Evolutionary conservation across 2,113 vertebrate genomes (phyloP).

Genomic region (Eublepharis macularius): DNA sequence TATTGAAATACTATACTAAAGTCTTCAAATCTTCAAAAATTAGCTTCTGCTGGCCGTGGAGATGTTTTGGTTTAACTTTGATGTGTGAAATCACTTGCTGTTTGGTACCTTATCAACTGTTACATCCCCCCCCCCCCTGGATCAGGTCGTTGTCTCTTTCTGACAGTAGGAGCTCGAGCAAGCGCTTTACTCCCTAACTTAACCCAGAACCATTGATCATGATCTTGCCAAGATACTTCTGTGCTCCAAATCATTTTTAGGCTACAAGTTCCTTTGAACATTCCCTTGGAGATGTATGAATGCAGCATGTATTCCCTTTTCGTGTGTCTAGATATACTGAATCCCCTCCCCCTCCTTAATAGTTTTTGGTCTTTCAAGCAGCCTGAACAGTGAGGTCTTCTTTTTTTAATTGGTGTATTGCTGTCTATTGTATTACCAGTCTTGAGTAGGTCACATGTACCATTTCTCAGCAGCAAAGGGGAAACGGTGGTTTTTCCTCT

Average conservation of each 20-base stretch:
- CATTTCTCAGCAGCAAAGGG: constrained; percentile 23
- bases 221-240: not conserved
- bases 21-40: not conserved
- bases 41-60: not conserved
- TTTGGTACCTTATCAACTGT: not conserved
- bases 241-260: not conserved
- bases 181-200: not conserved
- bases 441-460: not conserved
- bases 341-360: not conserved
- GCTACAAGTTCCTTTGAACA: not conserved
- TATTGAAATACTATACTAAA: not conserved
- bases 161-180: not conserved
- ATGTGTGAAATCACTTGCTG: not conserved
- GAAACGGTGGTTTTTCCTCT: constrained; percentile 9
- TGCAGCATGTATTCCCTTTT: not conserved
- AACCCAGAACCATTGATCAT: not conserved
- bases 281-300: not conserved
- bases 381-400: not conserved
- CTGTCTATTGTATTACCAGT: not conserved
- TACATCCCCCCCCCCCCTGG: not conserved
- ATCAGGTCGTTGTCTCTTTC: not conserved
- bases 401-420: not conserved
- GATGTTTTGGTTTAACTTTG: not conserved
- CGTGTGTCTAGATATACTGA: not conserved
- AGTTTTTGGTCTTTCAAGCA: constrained; percentile 26